phyloP scores from a whole-genome alignment of 2,888 invertebrate genomes.

The Omphaloscelis lunosa region DNA sequence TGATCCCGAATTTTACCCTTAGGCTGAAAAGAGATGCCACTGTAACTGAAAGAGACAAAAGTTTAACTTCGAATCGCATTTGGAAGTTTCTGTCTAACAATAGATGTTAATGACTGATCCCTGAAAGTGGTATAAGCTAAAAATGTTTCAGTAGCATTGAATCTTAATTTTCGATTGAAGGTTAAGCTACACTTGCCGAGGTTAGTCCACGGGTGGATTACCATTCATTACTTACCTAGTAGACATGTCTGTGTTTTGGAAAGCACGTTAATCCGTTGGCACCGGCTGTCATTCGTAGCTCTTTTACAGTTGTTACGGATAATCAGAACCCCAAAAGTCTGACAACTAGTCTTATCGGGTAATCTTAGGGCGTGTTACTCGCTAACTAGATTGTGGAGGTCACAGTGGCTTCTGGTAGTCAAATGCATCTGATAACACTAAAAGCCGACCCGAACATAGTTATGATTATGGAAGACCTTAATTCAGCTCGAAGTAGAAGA shows the following conservation, averaged over 20 bases:
- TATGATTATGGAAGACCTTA: no score
- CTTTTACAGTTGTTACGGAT: not conserved
- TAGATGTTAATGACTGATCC: not conserved
- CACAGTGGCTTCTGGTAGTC: no score
- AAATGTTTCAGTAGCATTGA: not conserved
- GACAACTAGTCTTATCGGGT: no score
- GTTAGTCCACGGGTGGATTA: not conserved
- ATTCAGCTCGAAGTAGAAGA: not conserved
- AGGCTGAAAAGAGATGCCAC: slow-evolving; percentile 27
- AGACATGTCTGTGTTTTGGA: no score
- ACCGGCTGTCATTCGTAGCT: not conserved
- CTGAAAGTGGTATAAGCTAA: not conserved
- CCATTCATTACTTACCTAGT: not conserved
- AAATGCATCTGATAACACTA: no score
- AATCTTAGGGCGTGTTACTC: no score
- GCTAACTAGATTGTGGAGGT: no score
- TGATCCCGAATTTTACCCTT: slow-evolving; percentile 62
- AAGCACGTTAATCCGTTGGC: not conserved
- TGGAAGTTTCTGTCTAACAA: no score
- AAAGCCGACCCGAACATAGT: no score
- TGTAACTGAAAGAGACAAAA: slow-evolving; percentile 29
- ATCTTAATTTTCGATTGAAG: not conserved
- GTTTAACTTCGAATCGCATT: not conserved
- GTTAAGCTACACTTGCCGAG: not conserved
- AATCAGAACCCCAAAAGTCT: not conserved